A percentile compares a stretch with the other conserved stretches of the same genome.
These are phyloP conservation scores for Malurus cyaneus DNA, from an alignment of 2,113 vertebrate genomes.

Conservation along the genomic window DNA sequence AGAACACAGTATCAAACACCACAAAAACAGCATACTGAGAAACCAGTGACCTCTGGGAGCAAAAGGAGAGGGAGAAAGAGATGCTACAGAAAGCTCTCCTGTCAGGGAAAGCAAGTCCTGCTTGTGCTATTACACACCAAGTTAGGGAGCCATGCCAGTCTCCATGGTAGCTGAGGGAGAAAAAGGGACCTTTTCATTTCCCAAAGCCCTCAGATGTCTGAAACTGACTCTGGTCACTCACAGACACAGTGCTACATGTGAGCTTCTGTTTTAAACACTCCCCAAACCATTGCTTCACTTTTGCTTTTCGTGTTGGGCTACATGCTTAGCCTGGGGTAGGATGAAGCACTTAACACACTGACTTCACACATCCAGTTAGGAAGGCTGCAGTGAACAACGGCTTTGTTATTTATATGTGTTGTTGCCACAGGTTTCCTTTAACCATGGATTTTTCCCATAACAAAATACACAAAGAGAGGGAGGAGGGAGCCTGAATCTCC, in stretches of 20 bases:
- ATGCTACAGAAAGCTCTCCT: neutral
- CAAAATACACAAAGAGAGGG: neutral
- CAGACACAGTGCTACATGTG: rapidly evolving
- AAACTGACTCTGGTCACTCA: neutral
- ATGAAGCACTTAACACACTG: neutral
- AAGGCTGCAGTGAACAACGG: neutral
- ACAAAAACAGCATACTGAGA: neutral
- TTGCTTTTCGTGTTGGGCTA: neutral
- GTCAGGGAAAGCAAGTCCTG: neutral
- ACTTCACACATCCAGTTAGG: neutral
- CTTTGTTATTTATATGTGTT: neutral
- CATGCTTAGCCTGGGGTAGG: neutral
- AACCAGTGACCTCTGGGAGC: neutral
- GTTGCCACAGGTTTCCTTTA: slow-evolving; percentile 34
- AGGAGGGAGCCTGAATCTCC: neutral
- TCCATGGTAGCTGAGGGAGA: neutral
- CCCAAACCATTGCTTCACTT: neutral
- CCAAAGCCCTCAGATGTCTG: neutral
- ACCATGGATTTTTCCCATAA: slow-evolving; percentile 24
- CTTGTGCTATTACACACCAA: neutral
- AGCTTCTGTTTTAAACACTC: neutral
- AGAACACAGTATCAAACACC: neutral
- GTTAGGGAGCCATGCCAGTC: neutral
- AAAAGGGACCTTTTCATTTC: neutral
- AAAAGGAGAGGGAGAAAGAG: neutral